These are phyloP conservation scores for Bos taurus DNA, from an alignment of 2,113 vertebrate genomes.

Conservation along the genomic window ARS-UCD2.0 NC_037333.1:75229501-75230000, in stretches of 20 bases:
- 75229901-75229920: slow-evolving; percentile 2
- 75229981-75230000: slow-evolving; percentile 23
- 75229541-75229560: background rate
- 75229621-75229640: background rate
- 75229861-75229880: background rate
- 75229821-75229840: background rate
- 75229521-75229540: background rate
- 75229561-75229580: background rate
- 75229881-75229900: slow-evolving; percentile 39
- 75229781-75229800: background rate
- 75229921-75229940: slow-evolving; percentile 12
- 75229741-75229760: background rate
- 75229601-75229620: background rate
- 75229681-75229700: background rate
- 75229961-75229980: slow-evolving; percentile 20
- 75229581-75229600: background rate
- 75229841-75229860: background rate
- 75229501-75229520: background rate
- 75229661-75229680: background rate
- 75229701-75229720: background rate
- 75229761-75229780: background rate
- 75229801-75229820: background rate
- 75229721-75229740: background rate
- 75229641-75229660: background rate
- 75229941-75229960: slow-evolving; percentile 9